These are phyloP conservation scores for Drosophila niveifrons DNA, from an alignment of 2,888 invertebrate genomes.

Conservation along the genomic window DNA sequence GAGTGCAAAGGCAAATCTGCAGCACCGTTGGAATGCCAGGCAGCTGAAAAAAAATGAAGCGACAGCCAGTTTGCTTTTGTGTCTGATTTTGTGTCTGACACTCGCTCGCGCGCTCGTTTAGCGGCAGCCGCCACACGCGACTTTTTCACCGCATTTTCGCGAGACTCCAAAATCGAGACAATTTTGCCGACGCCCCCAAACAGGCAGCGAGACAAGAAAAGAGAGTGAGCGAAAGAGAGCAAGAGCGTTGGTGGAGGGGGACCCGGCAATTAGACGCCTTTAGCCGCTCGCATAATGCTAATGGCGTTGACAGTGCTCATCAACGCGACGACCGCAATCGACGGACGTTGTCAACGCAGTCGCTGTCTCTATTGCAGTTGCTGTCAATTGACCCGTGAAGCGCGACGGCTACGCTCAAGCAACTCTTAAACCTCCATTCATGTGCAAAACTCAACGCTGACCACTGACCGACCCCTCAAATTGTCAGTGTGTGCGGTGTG, in stretches of 20 bases:
- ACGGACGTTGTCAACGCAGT: conserved; percentile 55
- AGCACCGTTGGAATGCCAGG: conserved; percentile 68
- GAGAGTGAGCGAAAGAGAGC: conserved; percentile 10
- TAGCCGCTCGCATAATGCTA: conserved; percentile 77
- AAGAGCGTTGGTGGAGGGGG: conserved; percentile 3
- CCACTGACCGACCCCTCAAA: conserved; percentile 31
- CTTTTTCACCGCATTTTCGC: conserved; percentile 46
- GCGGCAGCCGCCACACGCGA: conserved; percentile 74
- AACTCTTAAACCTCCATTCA: conserved; percentile 29
- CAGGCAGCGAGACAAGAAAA: conserved; percentile 6
- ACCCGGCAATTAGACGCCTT: conserved; percentile 77
- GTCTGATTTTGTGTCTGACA: conserved; percentile 64
- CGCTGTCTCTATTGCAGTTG: conserved; percentile 8
- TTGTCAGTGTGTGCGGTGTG: conserved; percentile 8
- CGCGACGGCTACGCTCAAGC: conserved; percentile 79
- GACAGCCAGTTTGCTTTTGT: conserved; percentile 58
- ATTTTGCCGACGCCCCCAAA: conserved; percentile 67
- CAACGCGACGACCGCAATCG: conserved; percentile 74
- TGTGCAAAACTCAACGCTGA: conserved; percentile 22
- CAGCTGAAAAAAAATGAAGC: conserved; percentile 50
- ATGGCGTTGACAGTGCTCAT: conserved; percentile 83
- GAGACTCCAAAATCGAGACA: background rate
- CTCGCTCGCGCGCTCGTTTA: conserved; percentile 65
- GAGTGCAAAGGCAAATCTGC: conserved; percentile 26
- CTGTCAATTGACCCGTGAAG: conserved; percentile 74